Evolutionary conservation across 2,888 invertebrate genomes (phyloP), one percentile per base, ranked within the genome.

Genomic region (Dryocosmus kuriphilus): DNA sequence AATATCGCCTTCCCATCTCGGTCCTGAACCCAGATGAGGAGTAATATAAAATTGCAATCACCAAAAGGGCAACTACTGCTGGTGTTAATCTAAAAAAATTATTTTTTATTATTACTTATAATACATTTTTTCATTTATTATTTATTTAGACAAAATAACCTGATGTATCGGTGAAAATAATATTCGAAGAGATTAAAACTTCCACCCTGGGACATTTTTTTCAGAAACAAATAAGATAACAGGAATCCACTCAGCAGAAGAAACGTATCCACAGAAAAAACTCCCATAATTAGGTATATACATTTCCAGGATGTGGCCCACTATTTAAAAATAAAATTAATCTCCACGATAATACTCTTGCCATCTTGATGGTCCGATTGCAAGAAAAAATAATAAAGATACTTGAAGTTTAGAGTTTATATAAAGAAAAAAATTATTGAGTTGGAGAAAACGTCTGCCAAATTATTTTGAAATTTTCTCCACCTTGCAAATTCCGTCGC

Each of bases 21-120:
- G 92, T 5, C 94, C 94, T 87, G 91, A 92, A 2, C 93, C 93
- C 1, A 93, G 83, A 81, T 93, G 92, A 30, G 91, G 91, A 51
- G 92, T 89, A 35, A 94, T 87, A 14, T 93, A n/a, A 92, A 78
- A 93, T 92, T 27, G 92, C 91, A 74, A 93, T 91, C 0, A 93
- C 87, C 30, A 94, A 88, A 24, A 93, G 90, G 1, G 93, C 91
- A 30, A 92, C 92, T 22, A 94, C 91, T 0, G 93, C 92, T 0
- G 94, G 94, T 0, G 94, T 94, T 75, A 94, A 88, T 80, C 94
- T 93, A 62, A 89, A 83, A 80, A 80, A 62, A 32, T n/a, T n/a
- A n/a, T n/a, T n/a, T n/a, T n/a, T n/a, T n/a, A n/a, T n/a, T n/a
- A 8, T 11, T 38, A 38, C 9, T 38, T 2, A 38, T 38, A 61